Evolutionary conservation across 2,888 invertebrate genomes (phyloP), one percentile per base, ranked within the genome.

Genomic region (Tipula lateralis): DNA sequence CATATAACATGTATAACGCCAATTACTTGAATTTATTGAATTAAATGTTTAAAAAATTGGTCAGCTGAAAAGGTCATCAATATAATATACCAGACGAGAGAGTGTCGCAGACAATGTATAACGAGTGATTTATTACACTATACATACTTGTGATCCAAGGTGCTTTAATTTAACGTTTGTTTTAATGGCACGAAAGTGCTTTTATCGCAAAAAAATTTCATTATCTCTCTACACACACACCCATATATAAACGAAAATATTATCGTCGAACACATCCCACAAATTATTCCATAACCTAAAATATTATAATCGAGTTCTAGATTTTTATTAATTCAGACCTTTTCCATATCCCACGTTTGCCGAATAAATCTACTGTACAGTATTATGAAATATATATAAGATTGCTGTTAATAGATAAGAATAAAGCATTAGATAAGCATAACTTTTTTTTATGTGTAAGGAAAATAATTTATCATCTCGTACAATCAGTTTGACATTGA

Each of bases 151-250:
- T 39, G 24, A 66, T 66, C 24, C 66, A 66, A 66, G 66, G 66
- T 66, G 66, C 24, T 66, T 66, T 66, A 66, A 66, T 66, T 24
- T 66, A 66, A 24, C 66, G 66, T 66, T 66, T 66, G 24, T 66
- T 66, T 9, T 66, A 66, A 66, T 66, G 66, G 12, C 24, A 66
- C 19, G 66, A 9, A 24, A 9, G 24, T 66, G 66, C 0, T 13
- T 66, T 19, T 66, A 66, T 66, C 66, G 66, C 19, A 66, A 66
- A 66, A n/a, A n/a, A 66, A 66, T 66, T 66, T 66, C n/a, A 66
- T 66, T 24, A 3, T 44, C n/a, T 44, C n/a, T 9, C 16, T n/a
- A 44, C 4, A 44, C 5, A 3, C 9, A n/a, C 6, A 6, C 16
- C n/a, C 44, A 3, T n/a, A n/a, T n/a, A n/a, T n/a, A 13, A 39